A percentile compares a stretch with the other conserved stretches of the same genome.
Evolutionary conservation across 2,888 invertebrate genomes (phyloP).

Genomic region (Leucophora obtusa): DNA sequence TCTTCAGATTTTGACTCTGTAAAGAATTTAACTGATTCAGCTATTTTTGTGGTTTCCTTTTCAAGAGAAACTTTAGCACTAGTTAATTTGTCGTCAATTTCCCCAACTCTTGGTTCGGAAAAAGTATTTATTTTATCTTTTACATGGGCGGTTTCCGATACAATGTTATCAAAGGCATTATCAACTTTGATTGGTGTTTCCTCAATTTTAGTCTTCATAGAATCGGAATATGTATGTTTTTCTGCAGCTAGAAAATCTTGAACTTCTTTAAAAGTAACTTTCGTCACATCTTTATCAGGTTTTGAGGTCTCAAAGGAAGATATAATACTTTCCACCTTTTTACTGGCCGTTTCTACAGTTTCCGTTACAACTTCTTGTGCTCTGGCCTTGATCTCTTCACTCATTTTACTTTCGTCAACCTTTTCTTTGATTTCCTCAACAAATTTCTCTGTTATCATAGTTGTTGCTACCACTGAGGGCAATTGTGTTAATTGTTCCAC

Average conservation of each 20-base stretch:
- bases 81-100: slow-evolving; percentile 17
- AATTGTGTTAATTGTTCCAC: slow-evolving; percentile 72
- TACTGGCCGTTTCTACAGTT: slow-evolving; percentile 65
- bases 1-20: slow-evolving; percentile 14
- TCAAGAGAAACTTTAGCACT: slow-evolving; percentile 38
- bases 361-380: slow-evolving; percentile 65
- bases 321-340: slow-evolving; percentile 72
- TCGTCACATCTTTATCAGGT: slow-evolving; percentile 19
- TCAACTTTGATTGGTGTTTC: slow-evolving; percentile 22
- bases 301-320: slow-evolving; percentile 68
- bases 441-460: slow-evolving; percentile 69
- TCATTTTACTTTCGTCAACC: slow-evolving; percentile 33
- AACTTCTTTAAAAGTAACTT: slow-evolving; percentile 1
- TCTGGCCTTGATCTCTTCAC: slow-evolving; percentile 55
- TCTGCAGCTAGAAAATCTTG: slow-evolving; percentile 33
- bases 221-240: background rate
- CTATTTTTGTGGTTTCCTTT: slow-evolving; percentile 24
- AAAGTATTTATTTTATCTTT: slow-evolving; percentile 54
- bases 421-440: slow-evolving; percentile 72
- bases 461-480: slow-evolving; percentile 61
- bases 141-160: slow-evolving; percentile 25
- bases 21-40: slow-evolving; percentile 32
- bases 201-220: background rate
- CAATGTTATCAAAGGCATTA: background rate
- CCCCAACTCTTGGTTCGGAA: slow-evolving; percentile 28